Percentiles rank a stretch among this genome's conserved stretches.
These are phyloP conservation scores for Trachelus iudaicus DNA, from an alignment of 2,888 invertebrate genomes.

Conservation along the genomic window DNA sequence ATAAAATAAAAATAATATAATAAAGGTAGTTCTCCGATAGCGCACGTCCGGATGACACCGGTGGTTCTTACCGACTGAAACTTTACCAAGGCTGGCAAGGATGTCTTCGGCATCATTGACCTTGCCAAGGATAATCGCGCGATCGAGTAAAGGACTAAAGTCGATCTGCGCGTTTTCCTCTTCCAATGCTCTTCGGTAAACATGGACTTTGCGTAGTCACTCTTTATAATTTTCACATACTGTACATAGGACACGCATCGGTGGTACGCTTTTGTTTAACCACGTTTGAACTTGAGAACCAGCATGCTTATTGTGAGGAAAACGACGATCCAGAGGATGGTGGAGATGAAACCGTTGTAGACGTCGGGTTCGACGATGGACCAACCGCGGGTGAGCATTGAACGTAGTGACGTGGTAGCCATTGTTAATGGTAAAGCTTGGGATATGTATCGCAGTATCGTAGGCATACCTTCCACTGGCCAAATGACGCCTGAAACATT, in stretches of 20 bases:
- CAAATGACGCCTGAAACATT: constrained; percentile 84
- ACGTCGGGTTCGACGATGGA: constrained; percentile 82
- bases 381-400: constrained; percentile 91
- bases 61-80: too few species aligned
- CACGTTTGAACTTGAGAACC: constrained; percentile 84
- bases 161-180: too few species aligned
- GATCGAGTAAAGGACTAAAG: too few species aligned
- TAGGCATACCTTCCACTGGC: constrained; percentile 97
- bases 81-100: too few species aligned
- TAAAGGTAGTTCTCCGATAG: too few species aligned
- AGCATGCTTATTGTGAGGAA: constrained; percentile 84
- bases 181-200: too few species aligned
- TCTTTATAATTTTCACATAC: constrained; percentile 9
- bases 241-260: constrained; percentile 13
- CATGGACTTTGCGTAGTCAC: constrained; percentile 4
- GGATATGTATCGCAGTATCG: constrained; percentile 83
- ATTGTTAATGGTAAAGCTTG: constrained; percentile 87
- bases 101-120: too few species aligned
- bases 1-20: too few species aligned
- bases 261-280: constrained; percentile 66
- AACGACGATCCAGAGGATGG: constrained; percentile 85
- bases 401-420: constrained; percentile 91
- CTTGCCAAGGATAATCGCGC: too few species aligned
- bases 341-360: constrained; percentile 88
- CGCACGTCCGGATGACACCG: too few species aligned